Evolutionary conservation across 2,888 invertebrate species (phyloP).

Genomic region (Nemurella pictetii): DNA sequence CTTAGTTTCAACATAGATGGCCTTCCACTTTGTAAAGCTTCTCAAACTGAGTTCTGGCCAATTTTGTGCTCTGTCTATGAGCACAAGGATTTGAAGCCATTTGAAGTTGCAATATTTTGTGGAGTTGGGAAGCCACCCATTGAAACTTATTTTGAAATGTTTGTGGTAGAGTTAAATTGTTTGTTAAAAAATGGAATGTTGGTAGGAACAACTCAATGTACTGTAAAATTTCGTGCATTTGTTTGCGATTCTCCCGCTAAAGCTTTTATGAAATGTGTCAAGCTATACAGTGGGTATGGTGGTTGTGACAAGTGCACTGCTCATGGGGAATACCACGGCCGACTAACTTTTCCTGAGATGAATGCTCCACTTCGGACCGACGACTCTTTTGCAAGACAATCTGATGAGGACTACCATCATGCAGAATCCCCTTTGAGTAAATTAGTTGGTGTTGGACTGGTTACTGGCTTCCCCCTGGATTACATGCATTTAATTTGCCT

Average conservation of each 20-base stretch:
- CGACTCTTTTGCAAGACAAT: constrained; percentile 27
- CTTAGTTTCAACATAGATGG: constrained; percentile 2
- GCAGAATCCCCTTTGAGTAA: constrained; percentile 11
- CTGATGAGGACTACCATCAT: too few relatives aligned
- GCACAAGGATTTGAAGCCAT: too few relatives aligned
- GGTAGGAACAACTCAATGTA: too few relatives aligned
- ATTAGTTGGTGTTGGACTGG: constrained; percentile 33
- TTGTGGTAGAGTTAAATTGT: too few relatives aligned
- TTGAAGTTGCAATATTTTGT: background rate
- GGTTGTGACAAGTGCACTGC: constrained; percentile 36
- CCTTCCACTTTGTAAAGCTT: background rate
- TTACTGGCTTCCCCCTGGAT: constrained; percentile 35
- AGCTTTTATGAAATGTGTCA: constrained; percentile 32
- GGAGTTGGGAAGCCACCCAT: too few relatives aligned
- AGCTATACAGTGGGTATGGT: constrained; percentile 34
- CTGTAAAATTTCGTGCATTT: constrained; percentile 26
- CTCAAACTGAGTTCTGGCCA: constrained; percentile 7
- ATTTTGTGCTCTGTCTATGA: background rate
- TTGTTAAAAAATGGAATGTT: too few relatives aligned
- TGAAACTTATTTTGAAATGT: too few relatives aligned
- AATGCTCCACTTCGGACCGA: background rate
- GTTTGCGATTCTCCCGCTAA: constrained; percentile 39
- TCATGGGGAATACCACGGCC: too few relatives aligned
- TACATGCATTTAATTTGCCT: constrained; percentile 41
- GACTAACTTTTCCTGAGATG: too few relatives aligned